Conservation (phyloP, 2,113 vertebrate genomes). For the Bujurquina vittata region DNA sequence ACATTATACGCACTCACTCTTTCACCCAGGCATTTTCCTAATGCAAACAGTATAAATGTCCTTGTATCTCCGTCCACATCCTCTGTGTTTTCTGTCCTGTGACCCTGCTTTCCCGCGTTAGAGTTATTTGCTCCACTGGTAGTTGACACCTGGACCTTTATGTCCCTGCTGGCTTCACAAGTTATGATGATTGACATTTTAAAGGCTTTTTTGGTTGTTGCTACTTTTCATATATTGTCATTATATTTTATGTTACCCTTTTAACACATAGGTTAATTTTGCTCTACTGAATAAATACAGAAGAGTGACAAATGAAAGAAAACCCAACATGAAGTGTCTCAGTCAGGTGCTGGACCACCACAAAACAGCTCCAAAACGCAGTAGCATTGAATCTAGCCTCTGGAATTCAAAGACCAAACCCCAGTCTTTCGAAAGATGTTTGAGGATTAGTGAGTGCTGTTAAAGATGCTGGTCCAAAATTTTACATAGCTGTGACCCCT, state of each 20-base stretch:
- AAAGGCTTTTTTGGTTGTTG: slow-evolving; percentile 18
- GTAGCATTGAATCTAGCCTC: background rate
- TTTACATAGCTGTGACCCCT: background rate
- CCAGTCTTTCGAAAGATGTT: background rate
- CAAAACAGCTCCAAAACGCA: background rate
- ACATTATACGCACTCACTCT: background rate
- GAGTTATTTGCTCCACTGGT: slow-evolving; percentile 79
- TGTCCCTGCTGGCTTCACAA: slow-evolving; percentile 19
- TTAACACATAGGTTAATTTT: slow-evolving; percentile 40
- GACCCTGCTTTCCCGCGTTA: slow-evolving; percentile 47
- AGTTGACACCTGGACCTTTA: slow-evolving; percentile 24
- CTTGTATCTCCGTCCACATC: slow-evolving; percentile 32
- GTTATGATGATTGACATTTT: slow-evolving; percentile 32
- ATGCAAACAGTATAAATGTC: slow-evolving; percentile 45
- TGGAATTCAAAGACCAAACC: background rate
- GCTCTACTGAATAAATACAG: background rate
- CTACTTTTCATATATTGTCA: slow-evolving; percentile 24
- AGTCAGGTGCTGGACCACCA: background rate
- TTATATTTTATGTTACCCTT: slow-evolving; percentile 65
- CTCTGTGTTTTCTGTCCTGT: slow-evolving; percentile 41
- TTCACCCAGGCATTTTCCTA: slow-evolving; percentile 14
- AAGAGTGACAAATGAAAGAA: background rate
- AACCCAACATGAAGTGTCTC: background rate
- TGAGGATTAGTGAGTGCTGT: background rate
- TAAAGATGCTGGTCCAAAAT: background rate